Conservation (phyloP, 1,140 invertebrate genomes). For the Drosophila paulistorum region DNA sequence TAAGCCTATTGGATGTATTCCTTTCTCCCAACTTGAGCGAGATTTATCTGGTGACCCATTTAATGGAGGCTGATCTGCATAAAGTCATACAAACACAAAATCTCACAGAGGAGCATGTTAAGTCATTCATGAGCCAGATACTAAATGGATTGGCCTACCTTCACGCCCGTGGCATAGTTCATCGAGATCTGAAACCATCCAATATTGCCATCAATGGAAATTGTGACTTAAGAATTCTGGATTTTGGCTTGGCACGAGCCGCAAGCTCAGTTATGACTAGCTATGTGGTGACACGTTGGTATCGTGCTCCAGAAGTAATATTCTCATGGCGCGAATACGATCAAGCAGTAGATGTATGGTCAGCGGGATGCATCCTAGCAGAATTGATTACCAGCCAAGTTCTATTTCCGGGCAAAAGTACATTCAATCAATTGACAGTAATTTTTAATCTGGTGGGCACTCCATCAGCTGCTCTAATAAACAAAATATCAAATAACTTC, state of each 20-base stretch:
- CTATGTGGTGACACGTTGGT: constrained; percentile 99
- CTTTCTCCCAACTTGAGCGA: constrained; percentile 91
- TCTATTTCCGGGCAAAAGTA: constrained; percentile 97
- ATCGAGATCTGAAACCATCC: constrained; percentile 98
- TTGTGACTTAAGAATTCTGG: constrained; percentile 98
- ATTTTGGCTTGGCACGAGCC: constrained; percentile 98
- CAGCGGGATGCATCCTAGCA: constrained; percentile 98
- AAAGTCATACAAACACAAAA: constrained; percentile 98
- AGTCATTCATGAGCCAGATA: constrained; percentile 99
- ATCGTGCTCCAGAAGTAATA: constrained; percentile 98
- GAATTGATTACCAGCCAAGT: constrained; percentile 95
- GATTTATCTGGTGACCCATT: constrained; percentile 97
- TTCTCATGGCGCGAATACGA: constrained; percentile 99
- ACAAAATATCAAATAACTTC: constrained; percentile 95
- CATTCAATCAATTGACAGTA: constrained; percentile 97
- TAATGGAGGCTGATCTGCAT: constrained; percentile 99
- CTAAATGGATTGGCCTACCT: constrained; percentile 98
- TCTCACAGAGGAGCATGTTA: constrained; percentile 98
- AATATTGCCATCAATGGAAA: constrained; percentile 99
- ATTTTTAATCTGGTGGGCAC: constrained; percentile 97
- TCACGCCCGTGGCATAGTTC: constrained; percentile 99
- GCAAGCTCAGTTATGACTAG: constrained; percentile 99
- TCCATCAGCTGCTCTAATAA: constrained; percentile 93
- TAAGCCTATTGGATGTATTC: constrained; percentile 95
- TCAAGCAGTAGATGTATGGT: constrained; percentile 99